These are phyloP conservation scores for Ochotona curzoniae DNA, from an alignment of 2,113 vertebrate genomes.

Conservation along the genomic window DNA sequence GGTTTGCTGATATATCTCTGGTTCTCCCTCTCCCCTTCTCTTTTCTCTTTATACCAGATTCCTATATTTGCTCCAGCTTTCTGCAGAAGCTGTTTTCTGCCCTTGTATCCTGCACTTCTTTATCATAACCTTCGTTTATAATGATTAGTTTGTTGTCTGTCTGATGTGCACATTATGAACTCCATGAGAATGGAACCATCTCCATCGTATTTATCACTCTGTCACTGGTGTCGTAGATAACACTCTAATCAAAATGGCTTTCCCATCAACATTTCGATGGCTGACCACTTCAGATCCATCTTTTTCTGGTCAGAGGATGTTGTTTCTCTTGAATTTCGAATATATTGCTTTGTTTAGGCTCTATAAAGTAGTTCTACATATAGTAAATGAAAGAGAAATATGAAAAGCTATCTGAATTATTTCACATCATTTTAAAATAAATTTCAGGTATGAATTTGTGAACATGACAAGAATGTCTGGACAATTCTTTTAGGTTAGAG, in stretches of 20 bases:
- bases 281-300: not conserved
- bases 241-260: too few relatives aligned
- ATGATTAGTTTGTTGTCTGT: not conserved
- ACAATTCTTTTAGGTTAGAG: slow-evolving; percentile 6
- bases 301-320: not conserved
- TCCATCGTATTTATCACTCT: not conserved
- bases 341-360: not conserved
- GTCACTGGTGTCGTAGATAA: not conserved
- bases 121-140: not conserved
- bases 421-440: not conserved
- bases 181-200: not conserved
- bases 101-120: not conserved
- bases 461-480: not conserved
- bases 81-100: not conserved
- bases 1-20: not conserved
- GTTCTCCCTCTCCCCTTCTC: not conserved
- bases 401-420: not conserved
- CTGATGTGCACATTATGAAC: not conserved
- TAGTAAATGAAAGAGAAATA: not conserved
- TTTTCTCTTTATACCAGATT: not conserved
- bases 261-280: not conserved
- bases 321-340: not conserved
- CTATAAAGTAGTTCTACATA: not conserved
- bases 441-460: not conserved
- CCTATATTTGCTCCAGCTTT: not conserved